Conservation (phyloP, 1,140 invertebrate genomes). For the Arion vulgaris region DNA sequence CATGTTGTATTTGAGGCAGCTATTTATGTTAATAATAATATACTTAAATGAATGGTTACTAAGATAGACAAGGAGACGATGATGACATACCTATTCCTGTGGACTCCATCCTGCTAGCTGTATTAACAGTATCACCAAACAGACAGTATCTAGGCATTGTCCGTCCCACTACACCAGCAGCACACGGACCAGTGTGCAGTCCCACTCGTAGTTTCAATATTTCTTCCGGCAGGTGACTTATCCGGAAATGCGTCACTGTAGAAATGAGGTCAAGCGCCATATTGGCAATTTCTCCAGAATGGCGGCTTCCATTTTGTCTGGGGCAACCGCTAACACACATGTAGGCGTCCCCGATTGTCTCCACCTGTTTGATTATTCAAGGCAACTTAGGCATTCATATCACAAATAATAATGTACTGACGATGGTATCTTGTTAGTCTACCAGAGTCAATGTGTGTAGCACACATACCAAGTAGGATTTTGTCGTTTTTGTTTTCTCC, state of each 20-base stretch:
- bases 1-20: too few species aligned
- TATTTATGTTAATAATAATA: too few species aligned
- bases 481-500: too few species aligned
- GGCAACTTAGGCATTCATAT: too few species aligned
- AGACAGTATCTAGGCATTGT: constrained; percentile 67
- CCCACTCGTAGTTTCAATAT: constrained; percentile 91
- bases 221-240: constrained; percentile 86
- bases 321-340: constrained; percentile 94
- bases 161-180: constrained; percentile 67
- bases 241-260: constrained; percentile 85
- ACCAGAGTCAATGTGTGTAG: too few species aligned
- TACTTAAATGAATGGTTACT: too few species aligned
- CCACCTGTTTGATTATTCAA: constrained; percentile 51
- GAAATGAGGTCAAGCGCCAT: constrained; percentile 91
- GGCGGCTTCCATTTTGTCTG: constrained; percentile 83
- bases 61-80: neutral
- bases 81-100: constrained; percentile 57
- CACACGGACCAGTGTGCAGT: constrained; percentile 84
- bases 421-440: too few species aligned
- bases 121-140: constrained; percentile 68
- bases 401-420: too few species aligned
- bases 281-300: constrained; percentile 85
- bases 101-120: constrained; percentile 67
- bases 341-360: constrained; percentile 85
- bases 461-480: too few species aligned